Conservation (phyloP, 2,797 vertebrate genomes). For the Echiichthys vipera region DNA sequence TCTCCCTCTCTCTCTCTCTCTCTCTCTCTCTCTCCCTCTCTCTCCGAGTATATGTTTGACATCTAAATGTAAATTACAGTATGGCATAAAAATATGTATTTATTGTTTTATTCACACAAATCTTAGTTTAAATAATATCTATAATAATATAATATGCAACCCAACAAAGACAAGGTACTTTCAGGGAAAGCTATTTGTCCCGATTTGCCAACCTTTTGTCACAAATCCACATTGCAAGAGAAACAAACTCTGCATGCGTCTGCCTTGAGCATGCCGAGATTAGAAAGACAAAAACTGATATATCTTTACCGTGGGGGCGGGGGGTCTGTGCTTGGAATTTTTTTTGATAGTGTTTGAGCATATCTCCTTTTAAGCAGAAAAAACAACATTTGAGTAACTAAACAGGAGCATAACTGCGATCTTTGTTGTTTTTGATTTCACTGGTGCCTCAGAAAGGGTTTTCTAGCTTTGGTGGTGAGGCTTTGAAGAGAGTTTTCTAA, state of each 20-base stretch:
- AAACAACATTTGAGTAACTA: conserved; percentile 75
- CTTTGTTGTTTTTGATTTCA: conserved; percentile 81
- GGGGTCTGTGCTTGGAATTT: conserved; percentile 62
- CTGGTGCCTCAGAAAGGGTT: conserved; percentile 72
- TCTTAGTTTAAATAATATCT: conserved; percentile 1
- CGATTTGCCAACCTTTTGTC: conserved; percentile 57
- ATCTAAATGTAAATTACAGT: neutral
- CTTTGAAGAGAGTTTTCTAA: conserved; percentile 82
- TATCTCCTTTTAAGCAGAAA: conserved; percentile 59
- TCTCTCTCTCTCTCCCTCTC: no score
- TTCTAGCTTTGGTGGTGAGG: conserved; percentile 68
- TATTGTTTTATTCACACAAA: no score
- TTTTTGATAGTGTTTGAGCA: conserved; percentile 52
- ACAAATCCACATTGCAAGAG: conserved; percentile 40
- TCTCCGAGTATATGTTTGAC: no score
- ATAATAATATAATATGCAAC: no score
- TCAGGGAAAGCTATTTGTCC: conserved; percentile 56
- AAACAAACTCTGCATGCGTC: conserved; percentile 36
- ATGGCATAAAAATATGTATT: neutral
- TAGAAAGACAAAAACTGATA: conserved; percentile 50
- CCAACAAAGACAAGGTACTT: conserved; percentile 24
- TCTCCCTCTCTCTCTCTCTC: no score
- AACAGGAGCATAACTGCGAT: conserved; percentile 75
- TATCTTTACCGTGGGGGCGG: conserved; percentile 6
- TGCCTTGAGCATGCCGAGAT: conserved; percentile 52